A percentile compares a stretch with the other conserved stretches of the same genome.
phyloP scores from a whole-genome alignment of 2,113 vertebrate genomes.

The Pavo muticus region DNA sequence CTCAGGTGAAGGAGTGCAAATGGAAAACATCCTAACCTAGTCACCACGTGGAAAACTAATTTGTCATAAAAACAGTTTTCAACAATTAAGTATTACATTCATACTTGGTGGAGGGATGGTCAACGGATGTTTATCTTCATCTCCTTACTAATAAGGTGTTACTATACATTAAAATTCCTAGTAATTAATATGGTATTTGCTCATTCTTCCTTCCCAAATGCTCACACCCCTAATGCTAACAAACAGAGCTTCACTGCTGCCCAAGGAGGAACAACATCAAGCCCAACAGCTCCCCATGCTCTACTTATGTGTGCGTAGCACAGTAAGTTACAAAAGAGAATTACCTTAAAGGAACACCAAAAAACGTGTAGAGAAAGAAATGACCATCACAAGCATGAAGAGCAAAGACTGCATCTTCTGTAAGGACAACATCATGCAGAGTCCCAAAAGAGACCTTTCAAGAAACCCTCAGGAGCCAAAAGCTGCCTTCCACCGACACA shows the following conservation, averaged over 20 bases:
- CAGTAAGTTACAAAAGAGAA: not conserved
- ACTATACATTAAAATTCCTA: not conserved
- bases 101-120: not conserved
- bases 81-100: not conserved
- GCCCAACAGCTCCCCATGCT: not conserved
- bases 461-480: not conserved
- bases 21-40: not conserved
- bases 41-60: not conserved
- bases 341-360: not conserved
- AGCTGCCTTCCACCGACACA: not conserved
- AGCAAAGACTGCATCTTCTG: not conserved
- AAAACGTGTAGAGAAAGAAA: not conserved
- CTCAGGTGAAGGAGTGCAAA: not conserved
- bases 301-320: not conserved
- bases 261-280: not conserved
- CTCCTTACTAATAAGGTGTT: not conserved
- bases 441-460: not conserved
- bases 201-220: not conserved
- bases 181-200: not conserved
- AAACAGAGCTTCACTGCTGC: not conserved
- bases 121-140: not conserved
- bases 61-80: not conserved
- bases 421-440: not conserved
- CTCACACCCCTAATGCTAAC: not conserved
- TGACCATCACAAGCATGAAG: not conserved